Evolutionary conservation across 2,888 invertebrate genomes (phyloP), one percentile per base, ranked within the genome.

Genomic region (Frankliniella fusca): DNA sequence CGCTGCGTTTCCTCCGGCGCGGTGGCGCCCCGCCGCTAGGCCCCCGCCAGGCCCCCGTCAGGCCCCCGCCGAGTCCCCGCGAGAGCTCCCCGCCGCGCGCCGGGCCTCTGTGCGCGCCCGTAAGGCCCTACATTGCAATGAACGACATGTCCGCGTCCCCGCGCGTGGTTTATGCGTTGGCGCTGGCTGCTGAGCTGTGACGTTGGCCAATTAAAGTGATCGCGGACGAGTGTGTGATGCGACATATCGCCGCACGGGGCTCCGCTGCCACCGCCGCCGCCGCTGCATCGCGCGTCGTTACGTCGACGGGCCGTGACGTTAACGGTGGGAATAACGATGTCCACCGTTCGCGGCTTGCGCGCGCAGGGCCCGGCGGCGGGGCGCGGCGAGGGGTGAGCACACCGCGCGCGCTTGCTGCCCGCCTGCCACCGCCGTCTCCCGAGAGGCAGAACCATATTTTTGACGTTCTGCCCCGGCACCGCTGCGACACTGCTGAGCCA

Each of bases 241-340:
- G 61, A 61, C 61, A 61, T 61, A 61, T 61, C 61, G 61, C 61
- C 38, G 38, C 54, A 18, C 61, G 61, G 61, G 61, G 61, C 61
- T 18, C 15, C 54, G 54, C 54, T 38, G 38, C 38, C 5, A 38
- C 38, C 5, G 38, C 38, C 38, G 38, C 38, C 38, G 38, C 38
- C 54, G 54, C 15, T n/a, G n/a, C n/a, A n/a, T n/a, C n/a, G 23
- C 23, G 70, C 23, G 70, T 76, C 70, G 70, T 76, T 76, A 76
- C 70, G 70, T 2, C 27, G 70, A 61, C 61, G n/a, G 61, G 70
- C 23, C 27, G n/a, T 27, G 70, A 76, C 70, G 70, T 27, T 76
- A 76, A 76, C 70, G 70, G 70, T 76, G 70, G 70, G 70, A 76
- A 76, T 76, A 76, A 76, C 70, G 70, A 76, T 76, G 70, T 76